Percentiles rank a stretch among this genome's conserved stretches.
These are phyloP conservation scores for Meliscaeva auricollis DNA, from an alignment of 2,888 invertebrate genomes.

Conservation along the genomic window DNA sequence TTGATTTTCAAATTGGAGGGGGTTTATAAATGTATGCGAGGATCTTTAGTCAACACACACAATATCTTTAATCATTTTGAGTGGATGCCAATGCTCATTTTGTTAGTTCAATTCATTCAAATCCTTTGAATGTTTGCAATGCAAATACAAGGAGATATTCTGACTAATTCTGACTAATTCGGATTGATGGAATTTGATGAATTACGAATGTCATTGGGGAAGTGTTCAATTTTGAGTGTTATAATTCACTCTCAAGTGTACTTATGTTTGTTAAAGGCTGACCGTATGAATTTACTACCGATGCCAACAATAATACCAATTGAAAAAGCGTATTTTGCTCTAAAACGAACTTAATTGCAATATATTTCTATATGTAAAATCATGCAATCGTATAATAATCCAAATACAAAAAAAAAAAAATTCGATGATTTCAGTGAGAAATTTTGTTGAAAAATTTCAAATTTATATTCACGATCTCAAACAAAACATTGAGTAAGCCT, in stretches of 20 bases:
- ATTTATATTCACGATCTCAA: no score
- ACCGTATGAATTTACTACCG: no score
- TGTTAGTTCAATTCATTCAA: slow-evolving; percentile 8
- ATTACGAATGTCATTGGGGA: background rate
- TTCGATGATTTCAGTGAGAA: no score
- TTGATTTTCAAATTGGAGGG: slow-evolving; percentile 7
- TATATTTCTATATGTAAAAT: no score
- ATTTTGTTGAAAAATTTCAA: no score
- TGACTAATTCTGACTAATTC: no score
- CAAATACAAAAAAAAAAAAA: no score
- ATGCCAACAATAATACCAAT: no score
- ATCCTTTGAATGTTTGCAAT: slow-evolving; percentile 9
- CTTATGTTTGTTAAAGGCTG: background rate
- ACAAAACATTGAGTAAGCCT: no score
- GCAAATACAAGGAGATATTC: background rate
- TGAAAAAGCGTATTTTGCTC: no score
- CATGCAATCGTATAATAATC: no score
- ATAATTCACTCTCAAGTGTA: background rate
- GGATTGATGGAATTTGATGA: slow-evolving; percentile 2
- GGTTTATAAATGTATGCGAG: slow-evolving; percentile 2
- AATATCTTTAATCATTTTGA: background rate
- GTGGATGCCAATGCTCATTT: slow-evolving; percentile 13
- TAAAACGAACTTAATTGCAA: no score
- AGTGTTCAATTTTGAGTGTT: background rate
- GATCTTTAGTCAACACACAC: background rate